Base-by-base conservation (phyloP, 2,113 vertebrate genomes). In the Hyperoodon ampullatus region DNA sequence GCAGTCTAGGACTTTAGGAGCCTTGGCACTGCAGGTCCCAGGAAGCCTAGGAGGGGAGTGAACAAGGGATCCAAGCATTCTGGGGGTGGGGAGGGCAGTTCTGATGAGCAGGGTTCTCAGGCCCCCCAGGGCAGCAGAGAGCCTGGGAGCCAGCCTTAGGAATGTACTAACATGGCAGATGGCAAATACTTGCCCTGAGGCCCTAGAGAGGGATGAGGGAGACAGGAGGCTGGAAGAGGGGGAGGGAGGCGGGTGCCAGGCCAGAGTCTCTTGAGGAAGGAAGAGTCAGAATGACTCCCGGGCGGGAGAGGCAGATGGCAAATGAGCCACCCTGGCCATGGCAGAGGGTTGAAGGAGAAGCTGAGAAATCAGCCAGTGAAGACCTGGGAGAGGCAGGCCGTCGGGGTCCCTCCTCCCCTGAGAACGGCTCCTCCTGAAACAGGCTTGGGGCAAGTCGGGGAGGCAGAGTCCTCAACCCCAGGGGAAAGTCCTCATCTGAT, bases 181-280 rank as follows among this genome's bases (percentile, higher is more conserved):
- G 93, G 93, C 53, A 88, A 96, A 96, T 92, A 60, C 81, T 93
- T 88, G 95, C 90, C 96, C 89, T 42, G 75, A 90, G 98, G 97
- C 95, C 91, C 42, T 60, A 65, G 44, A 75, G 88, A 89, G 95
- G 78, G 68, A 71, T 30, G 23, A 87, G 60, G 47, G 85, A 88
- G 70, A 80, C 42, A 35, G 19, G 47, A 83, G 55, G 28, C 86
- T 53, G 26, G 68, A 87, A 91, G 30, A 63, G 21, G 75, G 50
- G 35, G 35, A 70, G 33, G 33, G 74, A 42, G 15, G 87, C 10
- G 50, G 89, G 89, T 65, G 28, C 53, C 66, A 90, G 81, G 82
- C 72, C 60, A 78, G 60, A 78, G 60, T 42, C 72, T 66, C 28
- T 93, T 39, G 53, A 95, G 68, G 18, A 82, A 91, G 77, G 78